Evolutionary conservation across 2,797 vertebrate genomes (phyloP).

Genomic region (Pitangus sulphuratus): DNA sequence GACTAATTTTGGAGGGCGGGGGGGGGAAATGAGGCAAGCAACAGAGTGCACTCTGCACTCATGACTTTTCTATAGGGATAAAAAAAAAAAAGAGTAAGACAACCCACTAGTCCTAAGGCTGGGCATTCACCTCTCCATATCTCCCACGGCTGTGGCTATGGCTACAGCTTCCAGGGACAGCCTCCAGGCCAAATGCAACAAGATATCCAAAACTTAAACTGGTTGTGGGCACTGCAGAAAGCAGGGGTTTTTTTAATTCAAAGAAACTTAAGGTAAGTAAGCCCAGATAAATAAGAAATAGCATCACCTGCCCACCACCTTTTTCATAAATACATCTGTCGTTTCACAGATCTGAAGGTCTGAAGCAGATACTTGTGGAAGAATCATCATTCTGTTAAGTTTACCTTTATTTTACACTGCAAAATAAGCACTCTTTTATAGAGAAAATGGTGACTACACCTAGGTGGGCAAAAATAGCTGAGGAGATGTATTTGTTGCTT

Average conservation of each 20-base stretch:
- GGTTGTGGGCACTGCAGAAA: rapidly evolving
- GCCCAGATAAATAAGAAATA: neutral
- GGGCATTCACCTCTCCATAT: rapidly evolving
- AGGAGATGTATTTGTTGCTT: neutral
- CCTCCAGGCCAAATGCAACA: neutral
- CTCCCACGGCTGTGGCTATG: rapidly evolving
- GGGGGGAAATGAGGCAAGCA: neutral
- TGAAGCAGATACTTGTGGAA: neutral
- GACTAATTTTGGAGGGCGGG: neutral
- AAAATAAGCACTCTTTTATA: neutral
- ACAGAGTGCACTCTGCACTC: neutral
- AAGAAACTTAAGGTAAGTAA: neutral
- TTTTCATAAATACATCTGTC: neutral
- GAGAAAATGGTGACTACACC: neutral
- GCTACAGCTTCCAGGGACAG: neutral
- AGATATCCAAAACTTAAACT: neutral
- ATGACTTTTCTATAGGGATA: neutral
- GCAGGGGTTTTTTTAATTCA: neutral
- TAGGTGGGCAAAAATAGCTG: neutral
- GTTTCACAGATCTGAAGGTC: neutral
- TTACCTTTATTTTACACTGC: neutral
- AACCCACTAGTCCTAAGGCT: neutral
- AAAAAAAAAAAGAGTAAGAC: neutral
- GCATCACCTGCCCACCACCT: neutral
- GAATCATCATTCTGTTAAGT: neutral